Conservation (phyloP, 2,113 vertebrate species). For the Seriola rivoliana region DNA sequence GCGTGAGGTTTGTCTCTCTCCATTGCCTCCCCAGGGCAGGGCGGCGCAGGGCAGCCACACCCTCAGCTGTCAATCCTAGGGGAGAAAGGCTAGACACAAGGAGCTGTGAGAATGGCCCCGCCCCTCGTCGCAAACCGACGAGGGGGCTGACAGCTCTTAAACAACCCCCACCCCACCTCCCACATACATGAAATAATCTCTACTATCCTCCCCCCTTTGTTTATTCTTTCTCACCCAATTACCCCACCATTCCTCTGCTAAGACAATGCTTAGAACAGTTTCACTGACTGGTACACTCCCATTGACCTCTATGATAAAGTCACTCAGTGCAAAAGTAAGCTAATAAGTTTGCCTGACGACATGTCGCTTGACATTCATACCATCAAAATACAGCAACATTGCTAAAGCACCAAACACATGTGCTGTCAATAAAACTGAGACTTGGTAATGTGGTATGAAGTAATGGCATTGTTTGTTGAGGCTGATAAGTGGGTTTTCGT, state of each 20-base stretch:
- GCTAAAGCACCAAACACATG: conserved; percentile 56
- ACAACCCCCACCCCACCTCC: conserved; percentile 41
- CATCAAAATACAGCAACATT: conserved; percentile 58
- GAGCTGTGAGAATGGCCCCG: conserved; percentile 81
- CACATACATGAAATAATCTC: conserved; percentile 25
- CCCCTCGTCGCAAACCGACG: conserved; percentile 63
- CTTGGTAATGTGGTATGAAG: conserved; percentile 44
- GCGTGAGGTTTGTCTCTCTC: conserved; percentile 77
- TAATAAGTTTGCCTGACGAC: conserved; percentile 17
- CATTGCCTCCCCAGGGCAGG: conserved; percentile 72
- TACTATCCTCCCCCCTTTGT: neutral
- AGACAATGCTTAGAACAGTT: conserved; percentile 37
- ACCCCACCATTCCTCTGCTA: conserved; percentile 33
- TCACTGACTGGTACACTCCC: conserved; percentile 12
- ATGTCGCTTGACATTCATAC: conserved; percentile 49
- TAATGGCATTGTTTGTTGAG: conserved; percentile 33
- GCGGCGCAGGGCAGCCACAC: conserved; percentile 72
- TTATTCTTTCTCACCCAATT: conserved; percentile 1
- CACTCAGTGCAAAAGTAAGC: conserved; percentile 29
- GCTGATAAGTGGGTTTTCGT: conserved; percentile 18
- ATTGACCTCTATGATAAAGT: conserved; percentile 14
- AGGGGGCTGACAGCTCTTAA: conserved; percentile 71
- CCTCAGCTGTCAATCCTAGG: conserved; percentile 82
- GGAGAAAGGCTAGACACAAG: conserved; percentile 85
- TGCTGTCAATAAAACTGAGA: conserved; percentile 40